A percentile compares a stretch with the other conserved stretches of the same genome.
Conservation (phyloP, 2,113 vertebrate species). For the Porphyrio hochstetteri region DNA sequence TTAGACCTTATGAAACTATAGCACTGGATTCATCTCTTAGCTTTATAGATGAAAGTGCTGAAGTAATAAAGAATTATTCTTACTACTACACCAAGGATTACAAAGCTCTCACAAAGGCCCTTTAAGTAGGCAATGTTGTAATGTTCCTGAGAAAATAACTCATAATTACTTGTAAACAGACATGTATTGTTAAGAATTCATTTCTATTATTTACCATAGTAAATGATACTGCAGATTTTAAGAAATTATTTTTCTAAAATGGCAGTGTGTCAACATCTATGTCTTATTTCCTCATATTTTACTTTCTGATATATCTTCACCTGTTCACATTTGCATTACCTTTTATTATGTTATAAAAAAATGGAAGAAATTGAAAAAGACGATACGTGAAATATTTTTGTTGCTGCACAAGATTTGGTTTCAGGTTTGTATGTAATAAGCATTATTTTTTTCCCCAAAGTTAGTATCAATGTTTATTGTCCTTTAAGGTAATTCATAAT, state of each 20-base stretch:
- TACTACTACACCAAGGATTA: neutral
- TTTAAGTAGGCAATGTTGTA: neutral
- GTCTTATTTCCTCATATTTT: neutral
- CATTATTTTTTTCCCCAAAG: neutral
- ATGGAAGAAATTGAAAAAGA: neutral
- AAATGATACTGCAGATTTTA: neutral
- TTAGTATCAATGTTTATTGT: neutral
- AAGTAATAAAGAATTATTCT: neutral
- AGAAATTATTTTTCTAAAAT: neutral
- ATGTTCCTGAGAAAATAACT: neutral
- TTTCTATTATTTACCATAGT: neutral
- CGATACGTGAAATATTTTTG: neutral
- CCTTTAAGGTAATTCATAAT: neutral
- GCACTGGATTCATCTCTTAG: neutral
- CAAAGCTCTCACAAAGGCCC: neutral
- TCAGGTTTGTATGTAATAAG: neutral
- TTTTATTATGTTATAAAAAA: neutral
- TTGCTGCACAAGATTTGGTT: neutral
- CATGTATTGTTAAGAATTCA: neutral
- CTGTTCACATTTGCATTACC: neutral
- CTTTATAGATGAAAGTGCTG: neutral
- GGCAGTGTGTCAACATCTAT: neutral
- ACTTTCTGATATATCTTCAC: neutral
- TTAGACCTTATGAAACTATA: neutral
- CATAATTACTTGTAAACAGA: neutral